Percentiles rank a stretch among this genome's conserved stretches.
phyloP scores from a whole-genome alignment of 2,113 vertebrate species.

The Antigone vipio region DNA sequence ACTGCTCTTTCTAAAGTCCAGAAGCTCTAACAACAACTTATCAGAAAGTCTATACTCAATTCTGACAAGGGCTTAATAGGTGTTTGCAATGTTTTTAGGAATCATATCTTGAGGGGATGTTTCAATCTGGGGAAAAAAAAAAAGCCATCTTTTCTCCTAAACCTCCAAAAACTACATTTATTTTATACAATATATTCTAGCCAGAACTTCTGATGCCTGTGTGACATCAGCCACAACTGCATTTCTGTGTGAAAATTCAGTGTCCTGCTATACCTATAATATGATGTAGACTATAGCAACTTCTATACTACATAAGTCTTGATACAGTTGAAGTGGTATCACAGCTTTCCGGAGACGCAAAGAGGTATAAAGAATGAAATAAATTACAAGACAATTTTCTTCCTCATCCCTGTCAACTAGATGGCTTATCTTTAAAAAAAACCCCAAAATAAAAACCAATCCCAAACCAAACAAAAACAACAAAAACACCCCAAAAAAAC shows the following conservation, averaged over 20 bases:
- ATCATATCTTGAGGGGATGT: not conserved
- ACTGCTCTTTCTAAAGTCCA: not conserved
- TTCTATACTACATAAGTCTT: rapidly evolving
- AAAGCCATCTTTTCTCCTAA: not conserved
- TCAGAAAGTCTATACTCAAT: not conserved
- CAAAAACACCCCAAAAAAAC: not conserved
- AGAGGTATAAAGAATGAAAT: not conserved
- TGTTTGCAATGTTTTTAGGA: not conserved
- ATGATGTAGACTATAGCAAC: not conserved
- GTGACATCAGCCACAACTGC: not conserved
- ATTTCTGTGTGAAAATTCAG: not conserved
- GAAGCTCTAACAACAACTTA: not conserved
- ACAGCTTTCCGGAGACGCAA: not conserved
- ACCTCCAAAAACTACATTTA: not conserved
- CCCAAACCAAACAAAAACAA: not conserved
- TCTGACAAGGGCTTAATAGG: not conserved
- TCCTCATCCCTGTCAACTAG: not conserved
- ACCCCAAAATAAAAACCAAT: not conserved
- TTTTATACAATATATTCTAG: not conserved
- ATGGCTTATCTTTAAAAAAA: not conserved
- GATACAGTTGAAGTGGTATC: not conserved
- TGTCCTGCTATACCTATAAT: not conserved
- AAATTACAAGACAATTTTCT: not conserved
- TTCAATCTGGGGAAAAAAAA: not conserved
- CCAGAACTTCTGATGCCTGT: not conserved